These are phyloP conservation scores for Chlorodrepanis virens DNA, from an alignment of 2,113 vertebrate genomes.

Conservation along the genomic window DNA sequence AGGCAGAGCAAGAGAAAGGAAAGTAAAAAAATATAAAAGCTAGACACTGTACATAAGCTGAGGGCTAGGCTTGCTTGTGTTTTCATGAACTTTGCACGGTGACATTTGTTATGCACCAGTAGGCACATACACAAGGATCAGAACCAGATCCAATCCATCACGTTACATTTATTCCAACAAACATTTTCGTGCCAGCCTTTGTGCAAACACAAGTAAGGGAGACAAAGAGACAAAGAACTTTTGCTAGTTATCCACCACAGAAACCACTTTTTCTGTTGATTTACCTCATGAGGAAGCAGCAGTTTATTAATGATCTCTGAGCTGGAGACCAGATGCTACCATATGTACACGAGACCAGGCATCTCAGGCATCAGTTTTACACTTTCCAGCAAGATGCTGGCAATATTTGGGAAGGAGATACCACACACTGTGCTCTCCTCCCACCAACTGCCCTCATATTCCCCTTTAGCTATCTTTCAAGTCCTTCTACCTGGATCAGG, in stretches of 20 bases:
- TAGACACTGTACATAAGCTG: background rate
- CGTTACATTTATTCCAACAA: background rate
- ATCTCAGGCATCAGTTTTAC: background rate
- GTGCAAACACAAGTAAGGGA: background rate
- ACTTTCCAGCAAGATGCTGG: fast-evolving
- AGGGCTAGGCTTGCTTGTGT: background rate
- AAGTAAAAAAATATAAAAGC: background rate
- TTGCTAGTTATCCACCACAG: background rate
- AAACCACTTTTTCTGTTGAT: background rate
- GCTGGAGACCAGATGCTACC: background rate
- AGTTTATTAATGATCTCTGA: background rate
- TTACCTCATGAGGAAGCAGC: background rate
- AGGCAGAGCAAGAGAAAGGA: background rate
- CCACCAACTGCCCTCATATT: background rate
- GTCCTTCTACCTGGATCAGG: background rate
- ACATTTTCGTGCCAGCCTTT: background rate
- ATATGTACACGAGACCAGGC: fast-evolving
- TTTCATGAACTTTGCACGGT: background rate
- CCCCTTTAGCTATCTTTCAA: background rate
- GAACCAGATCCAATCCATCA: background rate
- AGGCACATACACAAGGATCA: background rate
- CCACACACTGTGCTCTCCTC: fast-evolving
- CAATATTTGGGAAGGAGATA: background rate
- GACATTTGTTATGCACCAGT: background rate
- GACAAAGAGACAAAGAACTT: background rate